These are phyloP conservation scores for Thunnus albacares DNA, from an alignment of 2,797 vertebrate species.

Conservation along the genomic window DNA sequence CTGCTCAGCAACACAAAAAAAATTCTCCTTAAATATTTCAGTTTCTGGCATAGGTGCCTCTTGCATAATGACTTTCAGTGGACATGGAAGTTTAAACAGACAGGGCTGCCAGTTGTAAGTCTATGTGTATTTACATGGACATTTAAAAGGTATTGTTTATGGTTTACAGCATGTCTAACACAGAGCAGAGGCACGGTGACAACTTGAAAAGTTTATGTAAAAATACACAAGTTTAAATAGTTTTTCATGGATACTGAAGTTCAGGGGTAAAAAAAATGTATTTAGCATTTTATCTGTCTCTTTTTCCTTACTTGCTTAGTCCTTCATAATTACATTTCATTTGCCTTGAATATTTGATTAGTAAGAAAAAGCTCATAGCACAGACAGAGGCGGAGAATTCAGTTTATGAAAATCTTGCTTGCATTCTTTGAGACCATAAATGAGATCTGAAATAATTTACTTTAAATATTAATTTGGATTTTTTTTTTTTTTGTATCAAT, in stretches of 20 bases:
- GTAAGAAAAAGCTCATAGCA: neutral
- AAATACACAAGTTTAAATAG: neutral
- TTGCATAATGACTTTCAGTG: slow-evolving; percentile 16
- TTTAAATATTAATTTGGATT: neutral
- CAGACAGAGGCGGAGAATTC: neutral
- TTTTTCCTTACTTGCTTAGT: neutral
- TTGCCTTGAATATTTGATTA: neutral
- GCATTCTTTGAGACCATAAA: neutral
- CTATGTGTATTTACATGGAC: too few species aligned
- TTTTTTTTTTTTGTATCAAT: neutral
- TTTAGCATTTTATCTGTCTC: neutral
- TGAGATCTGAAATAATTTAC: neutral
- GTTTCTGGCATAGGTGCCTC: slow-evolving; percentile 6
- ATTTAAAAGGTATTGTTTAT: too few species aligned
- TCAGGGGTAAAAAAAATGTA: neutral
- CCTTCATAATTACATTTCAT: neutral
- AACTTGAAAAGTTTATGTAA: neutral
- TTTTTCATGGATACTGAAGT: neutral
- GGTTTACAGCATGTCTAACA: too few species aligned
- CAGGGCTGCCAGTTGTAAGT: neutral
- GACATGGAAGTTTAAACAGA: neutral
- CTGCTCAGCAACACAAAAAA: slow-evolving; percentile 23
- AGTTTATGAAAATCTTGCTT: neutral
- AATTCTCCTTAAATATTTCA: slow-evolving; percentile 4
- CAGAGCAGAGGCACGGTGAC: too few species aligned